These are phyloP conservation scores for Virgularia gustaviana DNA, from an alignment of 92 coral and sea anemone species.

Conservation along the genomic window DNA sequence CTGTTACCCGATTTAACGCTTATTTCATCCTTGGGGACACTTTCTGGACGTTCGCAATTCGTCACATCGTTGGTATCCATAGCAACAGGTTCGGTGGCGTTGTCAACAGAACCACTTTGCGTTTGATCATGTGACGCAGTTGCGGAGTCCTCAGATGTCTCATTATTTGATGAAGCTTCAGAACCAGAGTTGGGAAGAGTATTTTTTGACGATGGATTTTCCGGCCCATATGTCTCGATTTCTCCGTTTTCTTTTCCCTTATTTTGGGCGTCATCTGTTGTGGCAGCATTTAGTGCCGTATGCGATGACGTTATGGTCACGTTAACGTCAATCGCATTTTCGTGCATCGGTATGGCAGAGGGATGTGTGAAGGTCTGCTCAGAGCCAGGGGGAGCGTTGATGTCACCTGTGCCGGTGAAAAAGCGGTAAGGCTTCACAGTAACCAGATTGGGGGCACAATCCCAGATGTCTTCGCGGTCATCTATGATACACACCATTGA, in stretches of 20 bases:
- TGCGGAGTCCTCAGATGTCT: too few species aligned
- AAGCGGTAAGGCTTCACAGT: slow-evolving; percentile 92
- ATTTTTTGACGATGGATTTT: not conserved
- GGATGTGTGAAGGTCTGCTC: slow-evolving; percentile 51
- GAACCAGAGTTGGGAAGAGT: too few species aligned
- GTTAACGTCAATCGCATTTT: slow-evolving; percentile 34
- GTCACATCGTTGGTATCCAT: not conserved
- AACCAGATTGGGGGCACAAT: slow-evolving; percentile 79
- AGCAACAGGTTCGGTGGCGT: not conserved
- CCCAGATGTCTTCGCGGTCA: slow-evolving; percentile 98
- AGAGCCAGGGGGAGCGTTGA: slow-evolving; percentile 85
- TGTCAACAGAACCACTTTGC: not conserved
- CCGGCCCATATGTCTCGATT: not conserved
- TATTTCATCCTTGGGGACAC: too few species aligned
- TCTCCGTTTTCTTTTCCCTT: not conserved
- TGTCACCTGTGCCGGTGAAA: slow-evolving; percentile 92
- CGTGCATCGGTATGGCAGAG: slow-evolving; percentile 36
- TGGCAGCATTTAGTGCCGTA: slow-evolving; percentile 10
- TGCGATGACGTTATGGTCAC: not conserved
- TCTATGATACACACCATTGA: slow-evolving; percentile 97
- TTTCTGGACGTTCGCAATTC: too few species aligned
- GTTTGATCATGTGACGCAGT: too few species aligned
- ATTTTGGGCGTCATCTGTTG: not conserved
- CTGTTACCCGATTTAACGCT: too few species aligned
- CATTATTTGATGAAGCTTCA: too few species aligned